Evolutionary conservation across 1,140 invertebrate species (phyloP).

Genomic region (Drosophila bocki): DNA sequence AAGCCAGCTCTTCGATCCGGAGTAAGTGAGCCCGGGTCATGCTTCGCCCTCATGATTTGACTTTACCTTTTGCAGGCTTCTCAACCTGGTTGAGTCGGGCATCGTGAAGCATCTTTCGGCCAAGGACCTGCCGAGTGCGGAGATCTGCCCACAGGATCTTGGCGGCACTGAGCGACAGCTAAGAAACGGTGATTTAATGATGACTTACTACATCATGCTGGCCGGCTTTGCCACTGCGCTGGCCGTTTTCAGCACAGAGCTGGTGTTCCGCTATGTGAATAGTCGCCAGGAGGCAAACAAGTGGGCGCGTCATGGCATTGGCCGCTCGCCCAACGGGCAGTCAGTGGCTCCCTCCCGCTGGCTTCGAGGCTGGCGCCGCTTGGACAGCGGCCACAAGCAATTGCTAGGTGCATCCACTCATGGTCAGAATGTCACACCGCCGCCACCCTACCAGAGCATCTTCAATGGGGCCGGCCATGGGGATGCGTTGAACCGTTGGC

Average conservation of each 20-base stretch:
- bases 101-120: constrained; percentile 89
- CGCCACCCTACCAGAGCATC: constrained; percentile 86
- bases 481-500: constrained; percentile 64
- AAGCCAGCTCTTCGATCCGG: constrained; percentile 87
- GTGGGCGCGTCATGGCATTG: constrained; percentile 69
- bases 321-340: constrained; percentile 67
- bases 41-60: neutral
- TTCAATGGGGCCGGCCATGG: constrained; percentile 47
- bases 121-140: constrained; percentile 88
- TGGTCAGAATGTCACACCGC: constrained; percentile 72
- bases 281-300: constrained; percentile 67
- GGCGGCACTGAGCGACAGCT: constrained; percentile 92
- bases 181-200: constrained; percentile 87
- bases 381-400: constrained; percentile 53
- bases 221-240: constrained; percentile 87
- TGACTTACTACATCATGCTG: constrained; percentile 89
- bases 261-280: constrained; percentile 85
- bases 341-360: constrained; percentile 63
- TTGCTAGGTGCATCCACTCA: constrained; percentile 50
- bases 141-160: constrained; percentile 92
- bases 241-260: constrained; percentile 88
- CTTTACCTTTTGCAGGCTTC: constrained; percentile 86
- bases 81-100: constrained; percentile 89
- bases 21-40: constrained; percentile 86
- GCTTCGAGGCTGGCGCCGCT: constrained; percentile 47